Evolutionary conservation across 2,888 invertebrate genomes (phyloP), one percentile per base, ranked within the genome.

Genomic region (Drosophila melanosoma): DNA sequence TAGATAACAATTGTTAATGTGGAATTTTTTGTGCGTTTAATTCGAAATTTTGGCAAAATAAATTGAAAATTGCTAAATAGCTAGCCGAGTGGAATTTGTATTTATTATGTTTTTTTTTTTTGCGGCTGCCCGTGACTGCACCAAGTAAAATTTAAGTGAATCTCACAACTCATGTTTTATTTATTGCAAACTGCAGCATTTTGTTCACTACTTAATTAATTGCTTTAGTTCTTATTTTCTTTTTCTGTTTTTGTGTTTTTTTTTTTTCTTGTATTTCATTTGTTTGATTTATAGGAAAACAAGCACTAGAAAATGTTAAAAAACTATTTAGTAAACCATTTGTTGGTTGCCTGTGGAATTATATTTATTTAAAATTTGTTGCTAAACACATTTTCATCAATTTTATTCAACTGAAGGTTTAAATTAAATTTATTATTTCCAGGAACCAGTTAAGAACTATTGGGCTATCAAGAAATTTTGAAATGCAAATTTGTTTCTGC

Each of bases 181-280:
- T 53, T 63, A 72, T 68, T 70, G 72, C 80, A 76, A 77, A 73
- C 76, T 77, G 90, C 82, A 76, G 79, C 82, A 74, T 84, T 83
- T 81, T 63, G 75, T 78, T 63, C 62, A 81, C 86, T 86, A 88
- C 90, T 88, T 89, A 89, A 79, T 85, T 87, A 84, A 73, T 72
- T 82, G 74, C 74, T 56, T 69, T 62, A 52, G 61, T 61, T 72
- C 58, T 68, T 62, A 35, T 42, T 61, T 32, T 64, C 6, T 23
- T 58, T 45, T 29, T 45, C 7, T 4, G 45, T 45, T 45, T 45
- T 45, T 12, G 42, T 20, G 20, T 29, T 5, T 45, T 23, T 26
- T 15, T 29, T 52, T 32, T 15, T 54, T 38, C 48, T 17, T n/a
- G 26, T 54, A 58, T 48, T 67, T 64, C 53, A 63, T 69, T 76